Evolutionary conservation across 2,888 invertebrate species (phyloP).

Genomic region (Clitarchus hookeri): DNA sequence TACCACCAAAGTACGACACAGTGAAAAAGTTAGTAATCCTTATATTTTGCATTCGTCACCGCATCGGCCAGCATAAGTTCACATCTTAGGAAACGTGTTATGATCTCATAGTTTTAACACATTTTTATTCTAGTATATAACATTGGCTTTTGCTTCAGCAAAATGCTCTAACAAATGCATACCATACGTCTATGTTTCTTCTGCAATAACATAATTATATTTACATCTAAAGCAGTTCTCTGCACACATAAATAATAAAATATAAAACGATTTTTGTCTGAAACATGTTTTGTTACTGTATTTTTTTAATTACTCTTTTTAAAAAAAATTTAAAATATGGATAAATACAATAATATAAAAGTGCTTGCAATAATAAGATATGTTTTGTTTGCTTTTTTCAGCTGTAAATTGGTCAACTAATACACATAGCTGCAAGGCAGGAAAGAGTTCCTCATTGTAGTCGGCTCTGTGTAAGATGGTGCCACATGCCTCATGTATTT

Average conservation of each 20-base stretch:
- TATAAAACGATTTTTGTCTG: not conserved
- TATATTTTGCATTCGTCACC: too few relatives aligned
- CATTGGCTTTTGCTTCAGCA: not conserved
- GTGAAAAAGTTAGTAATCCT: too few relatives aligned
- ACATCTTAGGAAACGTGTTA: not conserved
- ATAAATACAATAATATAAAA: not conserved
- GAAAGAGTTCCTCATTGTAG: not conserved
- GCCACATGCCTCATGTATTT: not conserved
- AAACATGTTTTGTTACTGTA: not conserved
- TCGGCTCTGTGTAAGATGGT: not conserved
- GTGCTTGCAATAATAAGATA: not conserved
- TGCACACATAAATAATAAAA: not conserved
- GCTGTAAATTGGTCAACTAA: constrained; percentile 20
- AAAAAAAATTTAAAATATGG: not conserved
- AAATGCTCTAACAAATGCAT: constrained; percentile 1
- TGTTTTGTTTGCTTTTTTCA: constrained; percentile 22
- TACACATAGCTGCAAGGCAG: not conserved
- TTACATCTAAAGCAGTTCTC: not conserved
- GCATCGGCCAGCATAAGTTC: not conserved
- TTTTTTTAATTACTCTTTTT: not conserved
- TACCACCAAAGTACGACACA: too few relatives aligned
- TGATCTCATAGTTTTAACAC: not conserved
- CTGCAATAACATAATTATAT: not conserved
- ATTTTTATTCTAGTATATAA: not conserved
- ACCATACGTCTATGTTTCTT: not conserved